These are phyloP conservation scores for Sinocyclocheilus maitianheensis DNA, from an alignment of 2,113 vertebrate species.

Conservation along the genomic window DNA sequence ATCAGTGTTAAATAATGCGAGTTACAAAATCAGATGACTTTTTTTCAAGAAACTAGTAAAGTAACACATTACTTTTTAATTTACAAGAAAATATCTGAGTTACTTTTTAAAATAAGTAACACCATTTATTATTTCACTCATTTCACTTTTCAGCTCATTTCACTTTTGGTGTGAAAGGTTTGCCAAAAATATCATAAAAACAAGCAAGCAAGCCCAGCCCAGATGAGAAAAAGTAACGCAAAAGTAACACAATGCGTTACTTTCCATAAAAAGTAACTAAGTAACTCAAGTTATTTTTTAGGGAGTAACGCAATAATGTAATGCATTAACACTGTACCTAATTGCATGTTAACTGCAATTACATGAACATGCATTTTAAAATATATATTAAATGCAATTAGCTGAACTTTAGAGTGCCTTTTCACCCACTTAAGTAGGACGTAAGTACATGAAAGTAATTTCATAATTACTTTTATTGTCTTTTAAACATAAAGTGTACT, in stretches of 20 bases:
- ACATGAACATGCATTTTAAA: no score
- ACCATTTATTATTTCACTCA: background rate
- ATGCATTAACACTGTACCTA: background rate
- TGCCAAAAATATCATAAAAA: background rate
- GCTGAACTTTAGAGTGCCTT: no score
- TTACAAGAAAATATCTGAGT: background rate
- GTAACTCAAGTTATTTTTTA: background rate
- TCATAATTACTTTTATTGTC: no score
- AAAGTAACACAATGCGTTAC: no score
- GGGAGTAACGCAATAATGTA: background rate
- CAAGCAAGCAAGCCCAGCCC: no score
- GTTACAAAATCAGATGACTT: background rate
- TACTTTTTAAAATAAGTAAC: background rate
- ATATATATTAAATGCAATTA: no score
- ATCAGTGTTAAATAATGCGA: no score
- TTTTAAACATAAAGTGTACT: no score
- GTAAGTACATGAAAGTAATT: no score
- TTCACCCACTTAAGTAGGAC: no score
- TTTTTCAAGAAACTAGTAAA: background rate
- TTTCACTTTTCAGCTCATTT: background rate
- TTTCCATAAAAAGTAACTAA: background rate
- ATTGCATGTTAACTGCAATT: no score
- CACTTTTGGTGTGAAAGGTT: background rate
- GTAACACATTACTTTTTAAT: background rate
- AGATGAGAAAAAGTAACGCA: no score